Percentiles rank a stretch among this genome's conserved stretches.
phyloP scores from a whole-genome alignment of 2,113 vertebrate genomes.

The Phodopus roborovskii region DNA sequence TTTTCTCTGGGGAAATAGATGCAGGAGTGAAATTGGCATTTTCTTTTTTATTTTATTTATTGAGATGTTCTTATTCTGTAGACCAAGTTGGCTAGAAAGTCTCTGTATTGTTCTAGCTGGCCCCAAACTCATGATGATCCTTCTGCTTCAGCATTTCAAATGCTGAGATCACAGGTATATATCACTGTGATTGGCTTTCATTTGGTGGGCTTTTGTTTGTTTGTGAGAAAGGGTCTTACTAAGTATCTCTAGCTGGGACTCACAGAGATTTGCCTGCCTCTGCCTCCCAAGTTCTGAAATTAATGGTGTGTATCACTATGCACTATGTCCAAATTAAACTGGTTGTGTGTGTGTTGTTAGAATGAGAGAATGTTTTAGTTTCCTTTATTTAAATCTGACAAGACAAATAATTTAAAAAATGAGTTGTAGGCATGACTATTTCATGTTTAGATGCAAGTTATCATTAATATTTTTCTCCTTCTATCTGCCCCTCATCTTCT shows the following conservation, averaged over 20 bases:
- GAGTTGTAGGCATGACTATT: not conserved
- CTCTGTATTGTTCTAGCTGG: not conserved
- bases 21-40: not conserved
- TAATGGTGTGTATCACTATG: not conserved
- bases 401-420: constrained; percentile 16
- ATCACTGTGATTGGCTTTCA: not conserved
- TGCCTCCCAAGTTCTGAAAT: not conserved
- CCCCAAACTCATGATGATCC: not conserved
- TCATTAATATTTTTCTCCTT: constrained; percentile 8
- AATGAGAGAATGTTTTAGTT: not conserved
- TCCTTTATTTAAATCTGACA: constrained; percentile 10
- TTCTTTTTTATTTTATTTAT: not conserved
- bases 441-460: not conserved
- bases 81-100: not conserved
- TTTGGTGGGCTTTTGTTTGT: not conserved
- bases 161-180: not conserved
- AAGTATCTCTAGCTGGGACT: too few relatives aligned
- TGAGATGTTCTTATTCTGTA: not conserved
- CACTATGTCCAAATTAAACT: not conserved
- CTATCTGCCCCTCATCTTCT: not conserved
- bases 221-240: not conserved
- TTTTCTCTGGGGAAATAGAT: constrained; percentile 61
- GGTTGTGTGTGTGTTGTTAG: not conserved
- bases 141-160: not conserved
- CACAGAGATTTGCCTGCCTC: not conserved